Base-by-base conservation (phyloP, 1,140 invertebrate species). In the Brachionus angularis region DNA sequence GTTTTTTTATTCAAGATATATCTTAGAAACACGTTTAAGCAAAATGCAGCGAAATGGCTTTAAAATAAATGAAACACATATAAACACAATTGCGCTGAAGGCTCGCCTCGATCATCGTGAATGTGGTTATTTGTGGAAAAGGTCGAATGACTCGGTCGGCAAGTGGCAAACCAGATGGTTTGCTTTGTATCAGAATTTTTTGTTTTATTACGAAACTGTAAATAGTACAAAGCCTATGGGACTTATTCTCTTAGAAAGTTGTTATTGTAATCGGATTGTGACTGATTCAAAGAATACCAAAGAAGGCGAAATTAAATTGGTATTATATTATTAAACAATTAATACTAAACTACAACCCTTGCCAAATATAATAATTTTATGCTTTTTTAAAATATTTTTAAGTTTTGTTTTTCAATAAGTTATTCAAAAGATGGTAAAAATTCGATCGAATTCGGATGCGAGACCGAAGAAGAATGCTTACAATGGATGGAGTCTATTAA, bases 151-250 rank as follows among this genome's bases (percentile, higher is more conserved):
- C 10, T 58, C 70, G 14, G 27, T 31, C 29, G 49, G 23, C 2
- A 71, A 71, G 58, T 71, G 70, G 70, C 39, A 42, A 10, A 33
- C 58, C 8, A 71, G 58, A 49, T 94, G 89, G 87, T 94, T 94
- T 79, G 86, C 91, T 23, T 85, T 95, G 2, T 94, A 93, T 79
- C 91, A 94, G 86, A 95, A 94, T 82, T 78, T 93, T 70, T 81
- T 94, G 70, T 93, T 93, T 81, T 93, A 93, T 81, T 94, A 90
- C 78, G 92, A 95, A 75, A 88, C 86, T 55, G 91, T 93, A 73
- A 74, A 74, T n/a, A 74, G 77, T 5, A 84, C 84, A 12, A 83
- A 89, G 42, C 91, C 90, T 0, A 89, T 88, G 0, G 91, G 91
- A 0, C 86, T 93, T 2, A 84, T 93, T 47, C 83, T 94, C 42